Percentiles rank a stretch among this genome's conserved stretches.
Conservation (phyloP, 2,113 vertebrate species). For the Zonotrichia leucophrys region DNA sequence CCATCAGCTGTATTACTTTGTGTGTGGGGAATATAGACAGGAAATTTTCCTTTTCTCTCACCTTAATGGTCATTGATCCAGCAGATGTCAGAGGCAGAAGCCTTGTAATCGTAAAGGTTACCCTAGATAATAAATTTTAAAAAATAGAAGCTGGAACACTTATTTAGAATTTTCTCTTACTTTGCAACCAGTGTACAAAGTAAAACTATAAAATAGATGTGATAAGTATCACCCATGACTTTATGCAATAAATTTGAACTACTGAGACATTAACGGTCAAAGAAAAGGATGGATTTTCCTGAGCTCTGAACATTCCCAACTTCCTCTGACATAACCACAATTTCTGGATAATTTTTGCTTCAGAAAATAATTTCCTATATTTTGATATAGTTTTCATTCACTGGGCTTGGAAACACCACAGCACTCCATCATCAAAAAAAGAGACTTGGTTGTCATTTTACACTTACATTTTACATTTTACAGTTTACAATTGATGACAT, state of each 20-base stretch:
- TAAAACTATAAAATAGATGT: not conserved
- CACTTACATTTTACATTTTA: no score
- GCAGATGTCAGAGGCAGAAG: not conserved
- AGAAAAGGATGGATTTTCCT: not conserved
- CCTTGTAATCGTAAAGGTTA: not conserved
- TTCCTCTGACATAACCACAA: not conserved
- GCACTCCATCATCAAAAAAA: not conserved
- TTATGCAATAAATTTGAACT: not conserved
- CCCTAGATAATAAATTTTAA: not conserved
- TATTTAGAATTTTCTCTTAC: not conserved
- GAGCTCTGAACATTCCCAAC: not conserved
- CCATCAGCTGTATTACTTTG: not conserved
- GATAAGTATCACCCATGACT: not conserved
- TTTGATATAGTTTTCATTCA: not conserved
- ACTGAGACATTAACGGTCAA: not conserved
- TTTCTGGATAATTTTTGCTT: not conserved
- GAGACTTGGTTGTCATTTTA: not conserved
- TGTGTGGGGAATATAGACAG: not conserved
- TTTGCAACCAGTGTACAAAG: not conserved
- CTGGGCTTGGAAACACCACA: not conserved
- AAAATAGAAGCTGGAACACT: not conserved
- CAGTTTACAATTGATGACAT: not conserved
- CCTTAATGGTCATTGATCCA: not conserved
- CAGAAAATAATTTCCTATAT: not conserved
- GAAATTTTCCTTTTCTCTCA: not conserved